Evolutionary conservation across 2,113 vertebrate species (phyloP).

Genomic region (Catharus minimus): DNA sequence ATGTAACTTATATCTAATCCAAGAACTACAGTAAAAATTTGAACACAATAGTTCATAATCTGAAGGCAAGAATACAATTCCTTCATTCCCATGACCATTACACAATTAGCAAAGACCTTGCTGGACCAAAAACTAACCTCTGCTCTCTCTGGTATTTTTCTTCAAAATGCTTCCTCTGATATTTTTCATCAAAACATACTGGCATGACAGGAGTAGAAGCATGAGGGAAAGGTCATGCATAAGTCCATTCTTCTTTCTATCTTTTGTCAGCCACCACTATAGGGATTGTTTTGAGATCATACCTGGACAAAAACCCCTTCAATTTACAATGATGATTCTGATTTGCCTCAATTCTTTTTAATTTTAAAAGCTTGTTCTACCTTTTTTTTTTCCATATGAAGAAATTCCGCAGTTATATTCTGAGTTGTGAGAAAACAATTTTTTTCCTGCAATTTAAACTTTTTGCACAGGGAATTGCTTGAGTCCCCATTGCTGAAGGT

Average conservation of each 20-base stretch:
- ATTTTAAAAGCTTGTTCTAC: not conserved
- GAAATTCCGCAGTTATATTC: not conserved
- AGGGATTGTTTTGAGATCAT: not conserved
- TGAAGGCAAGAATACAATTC: not conserved
- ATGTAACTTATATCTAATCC: not conserved
- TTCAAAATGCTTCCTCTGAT: not conserved
- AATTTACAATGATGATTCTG: not conserved
- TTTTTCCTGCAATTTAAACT: not conserved
- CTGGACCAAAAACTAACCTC: not conserved
- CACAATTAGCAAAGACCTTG: not conserved
- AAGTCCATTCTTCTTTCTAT: not conserved
- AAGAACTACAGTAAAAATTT: not conserved
- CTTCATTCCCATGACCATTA: not conserved
- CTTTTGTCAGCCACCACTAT: not conserved
- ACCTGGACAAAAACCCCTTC: not conserved
- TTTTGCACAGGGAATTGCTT: not conserved
- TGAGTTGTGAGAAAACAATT: not conserved
- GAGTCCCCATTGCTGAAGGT: not conserved
- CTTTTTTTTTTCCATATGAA: not conserved
- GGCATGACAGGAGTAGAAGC: not conserved
- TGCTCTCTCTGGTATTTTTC: not conserved
- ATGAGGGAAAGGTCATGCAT: not conserved
- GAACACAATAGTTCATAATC: not conserved
- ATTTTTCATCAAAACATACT: not conserved
- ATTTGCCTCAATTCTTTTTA: not conserved